phyloP scores from a whole-genome alignment of 2,797 vertebrate species.

The Cephalopachus bancanus region DNA sequence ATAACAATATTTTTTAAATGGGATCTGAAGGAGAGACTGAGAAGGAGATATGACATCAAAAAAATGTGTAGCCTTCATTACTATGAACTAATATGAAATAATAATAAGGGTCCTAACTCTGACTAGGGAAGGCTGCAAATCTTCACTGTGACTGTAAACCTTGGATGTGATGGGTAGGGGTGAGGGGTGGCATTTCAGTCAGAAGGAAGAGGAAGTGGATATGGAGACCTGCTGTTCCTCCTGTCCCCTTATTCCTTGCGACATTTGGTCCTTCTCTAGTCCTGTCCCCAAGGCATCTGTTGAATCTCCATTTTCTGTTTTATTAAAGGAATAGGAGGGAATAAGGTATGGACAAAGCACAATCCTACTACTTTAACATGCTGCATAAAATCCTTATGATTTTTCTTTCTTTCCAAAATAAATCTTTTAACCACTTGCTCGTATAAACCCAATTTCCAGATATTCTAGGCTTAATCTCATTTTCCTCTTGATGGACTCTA shows the following conservation, averaged over 20 bases:
- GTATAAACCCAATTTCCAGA: neutral
- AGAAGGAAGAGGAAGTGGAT: neutral
- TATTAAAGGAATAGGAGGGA: neutral
- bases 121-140: neutral
- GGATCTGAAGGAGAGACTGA: slow-evolving; percentile 21
- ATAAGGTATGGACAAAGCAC: slow-evolving; percentile 5
- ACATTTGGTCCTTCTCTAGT: neutral
- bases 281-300: neutral
- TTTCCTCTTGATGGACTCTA: neutral
- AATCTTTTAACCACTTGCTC: neutral
- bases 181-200: neutral
- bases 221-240: neutral
- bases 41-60: neutral
- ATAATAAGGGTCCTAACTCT: neutral
- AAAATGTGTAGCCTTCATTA: neutral
- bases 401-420: slow-evolving; percentile 14
- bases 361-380: neutral
- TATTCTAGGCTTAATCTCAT: neutral
- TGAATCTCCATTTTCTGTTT: neutral
- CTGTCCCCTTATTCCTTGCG: neutral
- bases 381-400: neutral
- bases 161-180: neutral
- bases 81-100: neutral
- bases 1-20: neutral
- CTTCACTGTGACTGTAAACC: neutral